A percentile compares a stretch with the other conserved stretches of the same genome.
phyloP scores from a whole-genome alignment of 2,888 invertebrate genomes.

The Melieria picta region DNA sequence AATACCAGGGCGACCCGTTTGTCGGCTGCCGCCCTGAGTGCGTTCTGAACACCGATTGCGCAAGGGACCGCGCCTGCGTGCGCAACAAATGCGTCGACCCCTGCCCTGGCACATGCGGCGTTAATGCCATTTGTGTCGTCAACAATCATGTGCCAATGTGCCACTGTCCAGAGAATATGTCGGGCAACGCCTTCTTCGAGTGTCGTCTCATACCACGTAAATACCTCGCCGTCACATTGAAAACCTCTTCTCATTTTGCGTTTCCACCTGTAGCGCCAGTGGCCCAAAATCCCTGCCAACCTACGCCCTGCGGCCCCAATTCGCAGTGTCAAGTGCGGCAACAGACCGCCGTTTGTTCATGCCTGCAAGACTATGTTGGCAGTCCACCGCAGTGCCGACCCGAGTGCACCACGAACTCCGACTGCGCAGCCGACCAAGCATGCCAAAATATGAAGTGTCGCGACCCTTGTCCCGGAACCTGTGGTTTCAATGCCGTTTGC shows the following conservation, averaged over 20 bases:
- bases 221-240: neutral
- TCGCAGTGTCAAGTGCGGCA: constrained; percentile 75
- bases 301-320: constrained; percentile 78
- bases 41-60: constrained; percentile 78
- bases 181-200: constrained; percentile 82
- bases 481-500: constrained; percentile 77
- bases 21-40: constrained; percentile 82
- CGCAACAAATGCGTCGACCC: constrained; percentile 80
- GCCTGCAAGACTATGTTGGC: constrained; percentile 73
- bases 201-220: constrained; percentile 67
- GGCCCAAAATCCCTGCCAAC: constrained; percentile 72
- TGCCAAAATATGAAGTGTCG: constrained; percentile 79
- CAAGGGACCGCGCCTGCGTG: constrained; percentile 75
- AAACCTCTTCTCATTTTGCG: neutral
- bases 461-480: constrained; percentile 80
- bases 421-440: constrained; percentile 75
- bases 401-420: constrained; percentile 77
- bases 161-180: constrained; percentile 77
- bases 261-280: constrained; percentile 64
- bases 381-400: constrained; percentile 79
- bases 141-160: constrained; percentile 83
- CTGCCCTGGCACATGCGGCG: constrained; percentile 77
- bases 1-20: constrained; percentile 80
- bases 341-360: constrained; percentile 74
- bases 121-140: constrained; percentile 82